Percentiles rank a stretch among this genome's conserved stretches.
These are phyloP conservation scores for Petrocephalus sullivani DNA, from an alignment of 2,797 vertebrate species.

Conservation along the genomic window DNA sequence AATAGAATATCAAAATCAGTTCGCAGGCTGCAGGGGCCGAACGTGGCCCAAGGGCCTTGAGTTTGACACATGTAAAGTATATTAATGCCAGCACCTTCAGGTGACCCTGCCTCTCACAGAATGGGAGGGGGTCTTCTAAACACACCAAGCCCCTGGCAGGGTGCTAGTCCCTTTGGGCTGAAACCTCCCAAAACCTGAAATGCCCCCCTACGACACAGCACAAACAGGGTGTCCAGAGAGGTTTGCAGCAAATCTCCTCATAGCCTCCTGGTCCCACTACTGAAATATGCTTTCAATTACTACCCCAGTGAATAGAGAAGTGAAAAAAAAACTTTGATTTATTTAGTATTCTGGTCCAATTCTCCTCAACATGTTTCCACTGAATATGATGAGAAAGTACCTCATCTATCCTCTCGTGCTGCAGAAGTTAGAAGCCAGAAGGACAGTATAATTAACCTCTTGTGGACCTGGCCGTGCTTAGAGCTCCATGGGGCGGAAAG, in stretches of 20 bases:
- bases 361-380: slow-evolving; percentile 74
- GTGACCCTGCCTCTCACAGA: background rate
- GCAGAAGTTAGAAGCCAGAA: slow-evolving; percentile 75
- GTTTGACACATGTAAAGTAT: background rate
- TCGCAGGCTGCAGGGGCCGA: background rate
- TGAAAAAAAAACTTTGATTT: slow-evolving; percentile 69
- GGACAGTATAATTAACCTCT: slow-evolving; percentile 67
- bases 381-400: slow-evolving; percentile 76
- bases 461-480: slow-evolving; percentile 32
- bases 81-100: slow-evolving; percentile 5
- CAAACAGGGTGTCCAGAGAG: background rate
- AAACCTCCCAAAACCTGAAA: background rate
- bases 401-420: slow-evolving; percentile 75
- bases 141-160: background rate
- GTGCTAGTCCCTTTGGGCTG: background rate
- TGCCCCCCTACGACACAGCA: background rate
- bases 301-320: slow-evolving; percentile 62
- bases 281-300: slow-evolving; percentile 84
- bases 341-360: slow-evolving; percentile 70
- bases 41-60: background rate
- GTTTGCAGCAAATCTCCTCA: background rate
- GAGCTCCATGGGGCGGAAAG: background rate
- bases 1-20: background rate
- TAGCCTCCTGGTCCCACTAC: slow-evolving; percentile 26
- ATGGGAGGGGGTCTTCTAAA: background rate